Evolutionary conservation across 2,888 invertebrate genomes (phyloP).

Genomic region (Coronaproctus castanopsis): DNA sequence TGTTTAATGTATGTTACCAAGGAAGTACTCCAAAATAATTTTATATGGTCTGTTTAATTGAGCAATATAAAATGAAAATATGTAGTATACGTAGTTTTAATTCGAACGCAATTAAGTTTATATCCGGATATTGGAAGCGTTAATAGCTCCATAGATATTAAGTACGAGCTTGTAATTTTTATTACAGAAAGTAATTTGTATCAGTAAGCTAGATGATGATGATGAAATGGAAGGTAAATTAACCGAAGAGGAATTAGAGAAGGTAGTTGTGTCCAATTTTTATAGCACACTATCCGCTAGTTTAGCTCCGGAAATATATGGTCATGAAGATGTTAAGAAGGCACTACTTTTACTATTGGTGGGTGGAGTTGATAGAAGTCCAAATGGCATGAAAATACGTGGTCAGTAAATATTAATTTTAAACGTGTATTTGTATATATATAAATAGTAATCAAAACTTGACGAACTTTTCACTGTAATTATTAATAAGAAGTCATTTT

Average conservation of each 20-base stretch:
- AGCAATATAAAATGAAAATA: too few relatives aligned
- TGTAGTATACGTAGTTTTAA: too few relatives aligned
- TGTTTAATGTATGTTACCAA: too few relatives aligned
- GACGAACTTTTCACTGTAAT: background rate
- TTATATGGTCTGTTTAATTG: too few relatives aligned
- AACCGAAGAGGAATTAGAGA: slow-evolving; percentile 60
- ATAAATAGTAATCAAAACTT: background rate
- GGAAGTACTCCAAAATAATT: too few relatives aligned
- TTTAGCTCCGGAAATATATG: slow-evolving; percentile 96
- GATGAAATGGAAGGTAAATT: slow-evolving; percentile 55
- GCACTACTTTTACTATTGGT: slow-evolving; percentile 80
- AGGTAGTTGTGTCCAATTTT: slow-evolving; percentile 67
- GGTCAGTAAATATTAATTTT: too few relatives aligned
- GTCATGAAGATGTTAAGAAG: slow-evolving; percentile 94
- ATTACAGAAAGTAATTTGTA: slow-evolving; percentile 44
- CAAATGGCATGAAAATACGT: slow-evolving; percentile 94
- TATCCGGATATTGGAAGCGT: too few relatives aligned
- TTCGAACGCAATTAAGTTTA: too few relatives aligned
- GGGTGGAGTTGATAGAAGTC: slow-evolving; percentile 67
- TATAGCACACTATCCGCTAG: slow-evolving; percentile 80
- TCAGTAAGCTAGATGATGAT: slow-evolving; percentile 75
- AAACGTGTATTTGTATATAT: too few relatives aligned
- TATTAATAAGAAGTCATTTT: too few relatives aligned
- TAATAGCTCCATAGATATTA: too few relatives aligned
- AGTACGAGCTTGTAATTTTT: too few relatives aligned